phyloP scores from a whole-genome alignment of 2,113 vertebrate species.

The Callopanchax toddi region DNA sequence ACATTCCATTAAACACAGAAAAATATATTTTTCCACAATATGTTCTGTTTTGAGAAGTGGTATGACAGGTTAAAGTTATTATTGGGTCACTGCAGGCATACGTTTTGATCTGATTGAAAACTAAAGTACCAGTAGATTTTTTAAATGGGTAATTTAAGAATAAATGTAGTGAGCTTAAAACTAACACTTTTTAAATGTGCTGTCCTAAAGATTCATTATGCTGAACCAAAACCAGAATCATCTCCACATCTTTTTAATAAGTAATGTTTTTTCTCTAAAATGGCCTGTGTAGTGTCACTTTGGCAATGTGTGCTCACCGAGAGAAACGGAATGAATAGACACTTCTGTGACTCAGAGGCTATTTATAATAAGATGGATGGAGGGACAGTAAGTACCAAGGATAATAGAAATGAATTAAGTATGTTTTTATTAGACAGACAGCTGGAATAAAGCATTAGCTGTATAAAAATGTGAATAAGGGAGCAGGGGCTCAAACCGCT shows the following conservation, averaged over 20 bases:
- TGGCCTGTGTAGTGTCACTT: conserved; percentile 20
- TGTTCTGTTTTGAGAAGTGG: too few relatives aligned
- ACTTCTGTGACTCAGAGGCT: conserved; percentile 17
- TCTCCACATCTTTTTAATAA: conserved; percentile 5
- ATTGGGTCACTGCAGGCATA: not conserved
- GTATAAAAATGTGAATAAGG: conserved; percentile 11
- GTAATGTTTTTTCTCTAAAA: not conserved
- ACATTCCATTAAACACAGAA: too few relatives aligned
- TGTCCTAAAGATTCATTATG: not conserved
- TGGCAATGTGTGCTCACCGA: conserved; percentile 12
- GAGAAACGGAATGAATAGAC: conserved; percentile 29
- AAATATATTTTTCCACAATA: too few relatives aligned
- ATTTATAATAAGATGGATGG: conserved; percentile 47
- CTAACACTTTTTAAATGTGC: not conserved
- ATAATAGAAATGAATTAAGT: conserved; percentile 40
- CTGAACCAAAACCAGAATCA: not conserved
- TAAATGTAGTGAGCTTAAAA: not conserved
- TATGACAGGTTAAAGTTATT: not conserved
- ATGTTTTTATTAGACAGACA: conserved; percentile 32
- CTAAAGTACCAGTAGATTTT: not conserved
- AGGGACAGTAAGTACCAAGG: conserved; percentile 20
- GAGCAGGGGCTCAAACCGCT: not conserved
- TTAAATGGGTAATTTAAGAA: conserved; percentile 1
- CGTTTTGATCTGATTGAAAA: not conserved
- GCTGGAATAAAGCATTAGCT: conserved; percentile 13